Percentiles rank a stretch among this genome's conserved stretches.
These are phyloP conservation scores for Leptosomus discolor DNA, from an alignment of 2,113 vertebrate genomes.

Conservation along the genomic window DNA sequence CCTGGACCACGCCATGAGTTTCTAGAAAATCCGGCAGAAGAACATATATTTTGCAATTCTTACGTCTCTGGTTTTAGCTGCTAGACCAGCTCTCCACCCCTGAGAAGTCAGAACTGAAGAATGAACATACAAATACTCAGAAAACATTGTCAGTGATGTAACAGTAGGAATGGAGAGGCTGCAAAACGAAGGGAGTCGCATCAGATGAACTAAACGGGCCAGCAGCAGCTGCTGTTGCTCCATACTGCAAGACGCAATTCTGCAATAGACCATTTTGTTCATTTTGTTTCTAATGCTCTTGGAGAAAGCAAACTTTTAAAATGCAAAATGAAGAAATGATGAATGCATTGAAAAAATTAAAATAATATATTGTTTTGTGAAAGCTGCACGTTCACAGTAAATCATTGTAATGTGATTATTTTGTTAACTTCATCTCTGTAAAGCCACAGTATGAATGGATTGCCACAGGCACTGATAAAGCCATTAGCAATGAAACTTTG, in stretches of 20 bases:
- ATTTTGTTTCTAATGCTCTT: neutral
- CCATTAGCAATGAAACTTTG: neutral
- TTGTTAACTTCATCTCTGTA: conserved; percentile 22
- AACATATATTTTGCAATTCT: neutral
- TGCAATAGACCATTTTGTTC: neutral
- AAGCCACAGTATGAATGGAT: conserved; percentile 1
- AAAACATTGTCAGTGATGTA: neutral
- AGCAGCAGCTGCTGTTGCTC: neutral
- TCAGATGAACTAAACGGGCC: neutral
- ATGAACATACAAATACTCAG: neutral
- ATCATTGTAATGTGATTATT: neutral
- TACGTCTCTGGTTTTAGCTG: neutral
- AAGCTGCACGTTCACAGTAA: conserved; percentile 6
- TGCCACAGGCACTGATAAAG: conserved; percentile 49
- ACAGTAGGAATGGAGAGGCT: neutral
- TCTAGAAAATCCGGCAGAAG: neutral
- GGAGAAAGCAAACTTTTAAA: neutral
- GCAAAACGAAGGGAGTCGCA: neutral
- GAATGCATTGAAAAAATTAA: neutral
- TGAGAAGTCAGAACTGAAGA: neutral
- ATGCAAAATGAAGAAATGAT: neutral
- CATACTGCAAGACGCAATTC: neutral
- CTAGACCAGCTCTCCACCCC: neutral
- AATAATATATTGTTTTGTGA: neutral
- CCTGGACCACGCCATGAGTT: neutral